Base-by-base conservation (phyloP, 2,797 vertebrate genomes). In the Chiloscyllium punctatum region DNA sequence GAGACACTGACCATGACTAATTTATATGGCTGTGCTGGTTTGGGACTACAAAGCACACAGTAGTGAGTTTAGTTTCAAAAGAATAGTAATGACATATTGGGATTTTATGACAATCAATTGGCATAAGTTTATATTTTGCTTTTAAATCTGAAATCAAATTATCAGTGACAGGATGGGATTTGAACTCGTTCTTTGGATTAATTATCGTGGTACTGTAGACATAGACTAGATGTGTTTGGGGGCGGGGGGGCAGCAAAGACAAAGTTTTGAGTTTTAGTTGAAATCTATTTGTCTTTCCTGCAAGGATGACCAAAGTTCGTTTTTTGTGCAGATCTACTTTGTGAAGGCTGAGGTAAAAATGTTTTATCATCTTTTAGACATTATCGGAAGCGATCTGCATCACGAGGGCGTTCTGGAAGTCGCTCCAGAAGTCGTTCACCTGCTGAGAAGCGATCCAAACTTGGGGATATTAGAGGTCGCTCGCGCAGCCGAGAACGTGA, bases 361-460 rank as follows among this genome's bases (percentile, higher is more conserved):
- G 87, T 90, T 90, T 90, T 90, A 51, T 74, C 15, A 77, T 77
- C 53, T 77, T 1, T 0, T 97, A 99, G 99, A 96, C 99, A 99
- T 96, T 99, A 99, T 94, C 98, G 99, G 95, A 99, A 99, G 96
- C 98, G 99, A 1, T 99, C 99, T 0, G 97, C 98, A 0, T 99
- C 99, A 0, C 98, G 99, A 11, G 99, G 99, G 0, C 98, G 99
- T 9, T 99, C 99, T 0, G 98, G 98, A 0, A 99, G 98, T 96
- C 98, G 98, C 0, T 99, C 99, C 0, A 98, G 99, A 96, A 99
- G 99, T 95, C 98, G 98, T 0, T 99, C 99, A 53, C 99, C 99
- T 0, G 97, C 98, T 0, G 99, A 99, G 96, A 99, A 99, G 96
- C 98, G 99, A 96, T 98, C 98, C 16, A 99, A 99, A 94, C 98